phyloP scores from a whole-genome alignment of 2,888 invertebrate species.

The Oscheius sp. region DNA sequence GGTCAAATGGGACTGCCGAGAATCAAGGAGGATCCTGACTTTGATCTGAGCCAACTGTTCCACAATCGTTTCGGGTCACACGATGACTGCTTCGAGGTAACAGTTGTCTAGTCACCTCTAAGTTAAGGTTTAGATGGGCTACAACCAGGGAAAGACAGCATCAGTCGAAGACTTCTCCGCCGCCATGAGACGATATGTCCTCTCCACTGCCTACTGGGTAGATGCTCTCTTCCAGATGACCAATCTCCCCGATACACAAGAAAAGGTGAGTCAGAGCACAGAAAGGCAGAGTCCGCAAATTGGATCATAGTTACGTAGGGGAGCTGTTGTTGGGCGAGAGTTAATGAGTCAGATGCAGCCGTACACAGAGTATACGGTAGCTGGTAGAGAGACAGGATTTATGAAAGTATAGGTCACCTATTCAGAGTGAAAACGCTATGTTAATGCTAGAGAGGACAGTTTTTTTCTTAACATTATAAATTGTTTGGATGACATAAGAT shows the following conservation, averaged over 20 bases:
- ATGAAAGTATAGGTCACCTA: too few species aligned
- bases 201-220: slow-evolving; percentile 68
- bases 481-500: not conserved
- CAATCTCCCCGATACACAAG: slow-evolving; percentile 50
- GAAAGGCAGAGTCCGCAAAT: not conserved
- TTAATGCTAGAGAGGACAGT: not conserved
- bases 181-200: slow-evolving; percentile 65
- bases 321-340: not conserved
- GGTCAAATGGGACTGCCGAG: slow-evolving; percentile 10
- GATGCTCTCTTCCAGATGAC: slow-evolving; percentile 66
- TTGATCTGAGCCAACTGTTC: slow-evolving; percentile 60
- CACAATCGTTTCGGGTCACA: slow-evolving; percentile 50
- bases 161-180: slow-evolving; percentile 66
- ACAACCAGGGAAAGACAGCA: slow-evolving; percentile 59
- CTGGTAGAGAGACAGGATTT: too few species aligned
- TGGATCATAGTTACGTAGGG: not conserved
- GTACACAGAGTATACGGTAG: too few species aligned
- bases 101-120: not conserved
- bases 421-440: not conserved
- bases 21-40: slow-evolving; percentile 67
- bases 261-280: slow-evolving; percentile 54
- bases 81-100: slow-evolving; percentile 51
- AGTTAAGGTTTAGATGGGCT: slow-evolving; percentile 49
- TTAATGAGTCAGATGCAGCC: not conserved
- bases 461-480: not conserved